Base-by-base conservation (phyloP, 2,113 vertebrate genomes). In the Sebastes schlegelii region DNA sequence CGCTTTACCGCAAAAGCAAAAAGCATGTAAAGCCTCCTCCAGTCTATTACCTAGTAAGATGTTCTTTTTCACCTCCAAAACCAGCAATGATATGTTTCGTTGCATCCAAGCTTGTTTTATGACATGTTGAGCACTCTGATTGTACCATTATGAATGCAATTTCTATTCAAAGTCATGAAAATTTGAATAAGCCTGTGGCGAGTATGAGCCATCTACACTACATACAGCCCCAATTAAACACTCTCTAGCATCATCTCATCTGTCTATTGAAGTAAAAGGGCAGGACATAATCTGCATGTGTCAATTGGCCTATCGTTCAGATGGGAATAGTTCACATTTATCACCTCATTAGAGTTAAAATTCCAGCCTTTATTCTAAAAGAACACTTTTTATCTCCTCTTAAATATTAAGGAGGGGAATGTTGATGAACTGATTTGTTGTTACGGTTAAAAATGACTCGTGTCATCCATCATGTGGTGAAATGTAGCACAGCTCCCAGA, bases 381-480 rank as follows among this genome's bases (percentile, higher is more conserved):
- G 54, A 66, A 57, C 19, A 46, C 66, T 64, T 86, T 34, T 82
- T 76, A 78, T 83, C 80, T 85, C 72, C 45, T 82, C 67, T 75
- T 55, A 78, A 40, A 74, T 72, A 89, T 81, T 87, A 70, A 76
- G 21, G 68, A 48, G 80, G 75, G 21, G 58, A 34, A 34, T 48
- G 69, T 42, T 81, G 86, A 92, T 87, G 80, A 87, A 60, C 77
- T 74, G 80, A 90, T 87, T 79, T 91, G 84, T 87, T 80, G 83
- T 88, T 87, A 79, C 54, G 63, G 74, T 80, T 86, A 83, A 90
- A 86, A 87, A 57, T 86, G 88, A 93, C 88, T 83, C 13, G 58
- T 87, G 79, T 77, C 88, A 93, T 95, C 88, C 82, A 93, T 94
- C 93, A 93, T 86, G 79, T 77, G 21, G 71, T 81, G 85, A 89